Evolutionary conservation across 2,113 vertebrate genomes (phyloP), one percentile per base, ranked within the genome.

Genomic region (Indicator indicator): DNA sequence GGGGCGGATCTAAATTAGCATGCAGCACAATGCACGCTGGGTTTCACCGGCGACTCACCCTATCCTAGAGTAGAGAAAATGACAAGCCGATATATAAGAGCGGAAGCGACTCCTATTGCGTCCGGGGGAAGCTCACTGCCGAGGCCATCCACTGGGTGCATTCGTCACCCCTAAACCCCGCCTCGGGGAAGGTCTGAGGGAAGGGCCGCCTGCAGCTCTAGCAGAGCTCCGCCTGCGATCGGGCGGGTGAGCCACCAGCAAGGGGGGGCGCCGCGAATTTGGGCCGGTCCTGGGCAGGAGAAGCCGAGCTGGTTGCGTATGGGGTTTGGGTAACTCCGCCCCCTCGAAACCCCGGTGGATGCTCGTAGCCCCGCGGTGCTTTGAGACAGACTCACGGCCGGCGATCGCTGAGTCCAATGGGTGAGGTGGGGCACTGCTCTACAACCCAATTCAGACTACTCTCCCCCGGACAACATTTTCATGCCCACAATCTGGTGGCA

Each of bases 381-480:
- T 95, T 96, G 93, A 93, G 94, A 96, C 93, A 96, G 96, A 93
- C 95, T 96, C 93, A 95, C 93, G 92, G 96, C 94, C 92, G 55
- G 95, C 95, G 5, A 42, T 3, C 1, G 9, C 9, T 95, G 93
- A 96, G 95, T 95, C 63, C 96, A 95, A 95, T 95, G 95, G 94
- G 91, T 93, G 96, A 94, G 94, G 91, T 93, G 90, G 83, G 92
- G 86, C 84, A 75, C 0, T 0, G 90, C 67, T 50, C 78, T 42
- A 94, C 67, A 97, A 97, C 96, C 96, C 86, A 97, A 95, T 94
- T 95, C 96, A 97, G 94, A 95, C 96, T 95, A 95, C 93, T 96
- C 96, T 95, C 76, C 38, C 63, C 83, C 73, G 86, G 93, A 83
- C 88, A 28, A 11, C 15, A 11, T 1, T 40, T 28, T 40, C 40